Conservation (phyloP, 2,888 invertebrate genomes). For the Polylopha cassiicola region DNA sequence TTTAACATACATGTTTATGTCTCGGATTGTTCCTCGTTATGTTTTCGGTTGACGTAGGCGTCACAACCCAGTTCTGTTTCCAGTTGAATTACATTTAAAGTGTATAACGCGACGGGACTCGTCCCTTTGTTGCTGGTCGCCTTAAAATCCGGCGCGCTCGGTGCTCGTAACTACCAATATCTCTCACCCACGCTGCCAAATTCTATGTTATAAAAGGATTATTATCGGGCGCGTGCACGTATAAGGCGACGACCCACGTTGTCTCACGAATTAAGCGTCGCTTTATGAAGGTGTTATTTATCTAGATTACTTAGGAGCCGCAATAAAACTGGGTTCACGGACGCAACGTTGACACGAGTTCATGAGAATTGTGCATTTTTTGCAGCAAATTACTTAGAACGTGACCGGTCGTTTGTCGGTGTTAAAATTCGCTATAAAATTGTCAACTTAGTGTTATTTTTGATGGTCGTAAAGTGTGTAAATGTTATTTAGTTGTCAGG, state of each 20-base stretch:
- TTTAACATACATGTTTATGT: conserved; percentile 64
- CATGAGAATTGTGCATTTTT: conserved; percentile 68
- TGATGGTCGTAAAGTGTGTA: conserved; percentile 55
- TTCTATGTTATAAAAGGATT: conserved; percentile 57
- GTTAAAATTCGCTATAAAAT: conserved; percentile 60
- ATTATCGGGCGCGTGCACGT: conserved; percentile 45
- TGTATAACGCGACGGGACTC: conserved; percentile 39
- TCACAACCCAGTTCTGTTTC: conserved; percentile 54
- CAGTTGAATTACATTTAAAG: conserved; percentile 51
- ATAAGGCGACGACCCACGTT: conserved; percentile 57
- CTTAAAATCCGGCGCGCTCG: conserved; percentile 37
- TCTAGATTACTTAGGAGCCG: conserved; percentile 62
- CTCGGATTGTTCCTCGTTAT: conserved; percentile 44
- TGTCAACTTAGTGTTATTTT: conserved; percentile 54
- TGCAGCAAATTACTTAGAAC: conserved; percentile 62
- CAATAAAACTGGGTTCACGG: conserved; percentile 63
- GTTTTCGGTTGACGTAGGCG: conserved; percentile 66
- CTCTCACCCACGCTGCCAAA: conserved; percentile 56
- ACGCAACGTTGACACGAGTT: conserved; percentile 46
- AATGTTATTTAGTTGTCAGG: conserved; percentile 55
- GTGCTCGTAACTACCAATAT: conserved; percentile 48
- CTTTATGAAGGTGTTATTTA: conserved; percentile 63
- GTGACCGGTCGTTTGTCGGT: conserved; percentile 46
- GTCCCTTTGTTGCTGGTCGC: conserved; percentile 48
- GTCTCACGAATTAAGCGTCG: conserved; percentile 51